Base-by-base conservation (phyloP, 2,797 vertebrate species). In the Nothura maculosa region DNA sequence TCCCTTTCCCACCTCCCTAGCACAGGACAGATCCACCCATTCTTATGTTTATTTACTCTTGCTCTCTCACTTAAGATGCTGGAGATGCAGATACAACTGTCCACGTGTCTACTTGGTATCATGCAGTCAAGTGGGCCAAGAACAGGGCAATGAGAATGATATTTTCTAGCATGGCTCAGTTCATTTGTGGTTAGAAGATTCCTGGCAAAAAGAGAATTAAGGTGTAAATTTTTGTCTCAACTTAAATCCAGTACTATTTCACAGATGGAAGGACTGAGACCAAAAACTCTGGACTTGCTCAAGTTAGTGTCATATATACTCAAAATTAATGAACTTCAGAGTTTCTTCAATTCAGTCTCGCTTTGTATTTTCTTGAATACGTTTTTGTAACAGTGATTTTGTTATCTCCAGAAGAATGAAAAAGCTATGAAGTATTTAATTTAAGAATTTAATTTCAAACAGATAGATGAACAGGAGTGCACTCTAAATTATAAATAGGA, bases 371-470 rank as follows among this genome's bases (percentile, higher is more conserved):
- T 82, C 80, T 38, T 87, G 15, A 85, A 54, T 32, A 88, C 6
- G 74, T 90, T 63, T 63, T 77, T 64, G 27, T 73, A 76, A n/a
- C 85, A 48, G 70, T 42, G 68, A 85, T 92, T 96, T 92, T 69
- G 42, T 70, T 92, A 69, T 87, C 70, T 93, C 55, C 45, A n/a
- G n/a, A 42, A 94, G 40, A 96, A 90, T 76, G 79, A 61, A 87
- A 70, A 76, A 93, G 43, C 87, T 88, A 87, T 42, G 61, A 94
- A 95, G 57, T 95, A 94, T 95, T 93, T 79, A 88, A 70, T 93
- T 93, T 83, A 76, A 84, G 85, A 96, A 95, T 95, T 92, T 94
- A 93, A 92, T 94, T 95, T 96, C 93, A 84, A 97, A 93, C 86
- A 85, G 48, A 94, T 48, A 84, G 34, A 75, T 54, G 85, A 74